Base-by-base conservation (phyloP, 2,113 vertebrate genomes). In the Spheniscus mendiculus region DNA sequence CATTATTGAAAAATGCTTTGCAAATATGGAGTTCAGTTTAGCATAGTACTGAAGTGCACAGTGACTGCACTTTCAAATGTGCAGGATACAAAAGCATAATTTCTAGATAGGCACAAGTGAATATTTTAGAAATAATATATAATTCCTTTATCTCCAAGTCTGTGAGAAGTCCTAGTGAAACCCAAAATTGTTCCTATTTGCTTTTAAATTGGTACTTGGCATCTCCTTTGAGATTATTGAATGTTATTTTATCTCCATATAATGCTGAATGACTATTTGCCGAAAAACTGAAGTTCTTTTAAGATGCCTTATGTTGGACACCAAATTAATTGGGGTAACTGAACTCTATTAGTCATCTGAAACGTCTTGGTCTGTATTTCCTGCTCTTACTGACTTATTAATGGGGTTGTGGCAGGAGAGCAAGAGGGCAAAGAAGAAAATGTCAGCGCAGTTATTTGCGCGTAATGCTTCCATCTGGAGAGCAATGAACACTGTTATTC, bases 331-430 rank as follows among this genome's bases (percentile, higher is more conserved):
- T 95, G 78, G 78, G 58, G 66, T 94, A 70, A 79, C 62, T 97
- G 96, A 96, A 95, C 95, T 89, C 89, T 79, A 38, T 89, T 92
- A 96, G 77, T 91, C 65, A 79, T 84, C 49, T 94, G 87, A 93
- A 96, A 79, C 70, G 79, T 49, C 59, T 72, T 61, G 27, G 12
- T 89, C 86, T 87, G 15, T 45, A 40, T 87, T 92, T 94, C 40
- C 38, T 47, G 44, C 56, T 79, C 65, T 30, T 87, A 61, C 27
- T 92, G 77, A 87, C 86, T 87, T 89, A 49, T 79, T 92, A 72
- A 67, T 79, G 36, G 61, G 69, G 23, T 65, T 63, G 73, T 61
- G 78, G n/a, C 72, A 89, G 63, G 70, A 91, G 77, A 73, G 69
- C 72, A 62, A 87, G 53, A 95, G 62, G 69, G 56, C 89, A 76